Base-by-base conservation (phyloP, 2,888 invertebrate genomes). In the Tricholauxania praeusta region DNA sequence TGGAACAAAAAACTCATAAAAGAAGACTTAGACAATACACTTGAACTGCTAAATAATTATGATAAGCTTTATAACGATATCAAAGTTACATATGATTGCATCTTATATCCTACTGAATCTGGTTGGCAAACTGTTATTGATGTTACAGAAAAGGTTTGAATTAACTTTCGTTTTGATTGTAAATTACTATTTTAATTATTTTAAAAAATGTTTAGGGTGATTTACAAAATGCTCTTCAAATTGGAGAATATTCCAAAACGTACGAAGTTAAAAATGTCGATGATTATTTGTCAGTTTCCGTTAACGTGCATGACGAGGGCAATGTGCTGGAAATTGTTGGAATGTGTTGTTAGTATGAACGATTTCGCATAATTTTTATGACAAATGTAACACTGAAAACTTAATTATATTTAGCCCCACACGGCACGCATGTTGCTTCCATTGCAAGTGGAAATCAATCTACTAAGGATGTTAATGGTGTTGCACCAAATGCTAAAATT, bases 341-440 rank as follows among this genome's bases (percentile, higher is more conserved):
- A 79, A 93, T 97, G 91, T 95, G 96, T 86, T 96, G 97, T 97
- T 89, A 92, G 94, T 81, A 60, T 12, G n/a, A 60, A 32, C 5
- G 7, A 10, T 60, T 4, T 28, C 3, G 15, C 60, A 15, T 10
- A 7, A 48, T 17, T 10, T 64, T 64, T 17, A 47, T 47, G 22
- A 22, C 17, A 19, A 12, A 59, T 67, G 53, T 59, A 65, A 60
- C 12, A 17, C 19, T 39, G 17, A 22, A 32, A 3, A 28, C 4
- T 63, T 59, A 48, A 53, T 68, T 65, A 39, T 74, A 88, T 89
- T 22, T 84, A 96, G 97, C 97, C 14, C 93, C 95, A 68, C 99
- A 99, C 87, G 99, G 98, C 39, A 98, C 98, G 0, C 99, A 99
- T 87, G 99, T 99, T 6, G 97, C 98, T 0, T 95, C 96, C 12